Base-by-base conservation (phyloP, 2,797 vertebrate genomes). In the Pteropus rufus region DNA sequence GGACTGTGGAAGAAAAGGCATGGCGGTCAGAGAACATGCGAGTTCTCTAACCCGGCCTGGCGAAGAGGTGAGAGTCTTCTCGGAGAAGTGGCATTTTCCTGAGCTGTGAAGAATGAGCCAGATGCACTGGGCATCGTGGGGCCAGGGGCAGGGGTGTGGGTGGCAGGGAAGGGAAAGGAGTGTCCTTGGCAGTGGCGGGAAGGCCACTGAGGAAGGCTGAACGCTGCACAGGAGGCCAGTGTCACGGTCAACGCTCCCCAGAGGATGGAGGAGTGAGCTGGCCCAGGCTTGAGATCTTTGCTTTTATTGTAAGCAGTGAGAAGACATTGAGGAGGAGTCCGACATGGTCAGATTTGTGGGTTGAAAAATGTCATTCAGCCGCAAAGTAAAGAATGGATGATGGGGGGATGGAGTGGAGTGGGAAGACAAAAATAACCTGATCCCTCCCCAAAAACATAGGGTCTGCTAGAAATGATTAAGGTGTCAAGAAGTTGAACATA, bases 401-500 rank as follows among this genome's bases (percentile, higher is more conserved):
- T 7, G 1, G 15, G 26, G 31, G 8, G 5, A 7, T 12, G 2
- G 7, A n/a, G 46, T 34, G 10, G 21, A 44, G 52, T 7, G 1
- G 26, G 39, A 26, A 56, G 24, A 44, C 11, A 54, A 36, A 81
- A 49, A 19, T 29, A 19, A 14, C 19, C 2, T 1, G 12, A 9
- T 21, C 34, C 34, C 49, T 12, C 56, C 23, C 23, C 46, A 26
- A 34, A 94, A 62, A 65, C 10, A 0, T 0, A 31, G 26, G 0
- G 7, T 34, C 49, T 41, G 34, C 15, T 4, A 34, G 39, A 26
- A 73, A 12, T 65, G 64, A 23, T 46, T 44, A 12, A 16, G 11
- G 9, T n/a, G 12, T 16, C 24, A 6, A 31, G 34, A 75, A 56
- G 11, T 14, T 39, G 31, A 39, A 49, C 16, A 9, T 18, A 3